Conservation (phyloP, 2,888 invertebrate genomes). For the Metacarcinus magister region DNA sequence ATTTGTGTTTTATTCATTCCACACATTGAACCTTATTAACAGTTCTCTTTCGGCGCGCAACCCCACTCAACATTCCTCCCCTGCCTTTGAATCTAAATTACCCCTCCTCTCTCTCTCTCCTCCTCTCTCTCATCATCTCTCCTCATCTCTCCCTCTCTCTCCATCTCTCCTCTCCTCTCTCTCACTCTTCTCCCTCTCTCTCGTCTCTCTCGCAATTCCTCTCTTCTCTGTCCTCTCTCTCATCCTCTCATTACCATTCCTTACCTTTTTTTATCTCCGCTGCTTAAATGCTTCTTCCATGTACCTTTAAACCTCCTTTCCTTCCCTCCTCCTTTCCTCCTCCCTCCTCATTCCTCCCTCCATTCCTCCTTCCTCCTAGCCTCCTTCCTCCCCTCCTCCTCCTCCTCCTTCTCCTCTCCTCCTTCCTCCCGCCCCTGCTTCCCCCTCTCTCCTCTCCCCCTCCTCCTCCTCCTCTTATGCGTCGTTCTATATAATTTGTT, state of each 20-base stretch:
- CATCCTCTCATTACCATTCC: constrained; percentile 16
- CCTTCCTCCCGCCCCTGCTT: background rate
- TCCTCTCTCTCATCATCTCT: constrained; percentile 4
- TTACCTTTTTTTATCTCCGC: background rate
- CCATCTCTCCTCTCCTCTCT: background rate
- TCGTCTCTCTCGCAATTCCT: too few species aligned
- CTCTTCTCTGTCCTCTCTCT: background rate
- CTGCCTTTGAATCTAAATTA: background rate
- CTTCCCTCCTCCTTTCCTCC: background rate
- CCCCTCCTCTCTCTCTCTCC: background rate
- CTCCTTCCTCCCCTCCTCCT: too few species aligned
- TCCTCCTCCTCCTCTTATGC: background rate
- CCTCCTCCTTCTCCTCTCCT: background rate
- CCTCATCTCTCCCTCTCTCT: background rate
- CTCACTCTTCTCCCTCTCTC: too few species aligned
- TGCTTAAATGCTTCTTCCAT: too few species aligned
- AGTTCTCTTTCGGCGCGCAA: background rate
- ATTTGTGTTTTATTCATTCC: background rate
- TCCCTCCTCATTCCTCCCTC: background rate
- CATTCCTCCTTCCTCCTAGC: background rate
- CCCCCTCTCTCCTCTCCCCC: background rate
- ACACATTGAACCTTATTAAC: background rate
- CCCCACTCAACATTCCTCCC: background rate
- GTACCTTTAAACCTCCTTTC: too few species aligned
- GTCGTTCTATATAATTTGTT: background rate